Evolutionary conservation across 2,888 invertebrate genomes (phyloP), one percentile per base, ranked within the genome.

Genomic region (Tetragonula carbonaria): DNA sequence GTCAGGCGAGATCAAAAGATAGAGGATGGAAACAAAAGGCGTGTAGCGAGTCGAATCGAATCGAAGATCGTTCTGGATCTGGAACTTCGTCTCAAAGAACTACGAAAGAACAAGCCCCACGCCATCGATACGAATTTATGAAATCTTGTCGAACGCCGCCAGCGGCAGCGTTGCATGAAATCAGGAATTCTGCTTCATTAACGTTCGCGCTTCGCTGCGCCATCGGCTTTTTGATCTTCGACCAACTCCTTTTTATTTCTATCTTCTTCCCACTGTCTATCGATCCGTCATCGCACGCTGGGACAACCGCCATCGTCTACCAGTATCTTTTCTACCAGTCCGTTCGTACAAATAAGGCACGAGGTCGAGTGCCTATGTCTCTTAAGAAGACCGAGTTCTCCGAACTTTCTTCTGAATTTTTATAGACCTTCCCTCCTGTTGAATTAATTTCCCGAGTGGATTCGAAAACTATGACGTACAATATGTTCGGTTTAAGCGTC

Each of bases 131-230:
- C 67, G 82, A 86, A 87, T 88, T 83, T 80, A 78, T 80, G 82
- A 82, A 82, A 84, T 86, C 79, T 73, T 76, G 57, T 23, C 51
- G 80, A 70, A 73, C 66, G 45, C 45, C 23, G 28, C 18, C 71
- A 70, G 18, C 75, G 65, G 74, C 80, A 86, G 77, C 73, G 67
- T 82, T 62, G 63, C 80, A 80, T 81, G 80, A 84, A 88, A 86
- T 90, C 84, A 71, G 78, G 62, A 82, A 75, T 89, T 87, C 84
- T 79, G 80, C 85, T 86, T 87, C 86, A 82, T 90, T 86, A 87
- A 84, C 57, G 67, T 84, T 86, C 85, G n/a, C 65, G 75, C 82
- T 82, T 74, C 74, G 63, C 79, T 63, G 78, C 80, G 38, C 76
- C 73, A 75, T 78, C 72, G 86, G 78, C 62, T 65, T 77, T 86